Evolutionary conservation across 2,113 vertebrate genomes (phyloP), one percentile per base, ranked within the genome.

Genomic region (Petroica traversi): DNA sequence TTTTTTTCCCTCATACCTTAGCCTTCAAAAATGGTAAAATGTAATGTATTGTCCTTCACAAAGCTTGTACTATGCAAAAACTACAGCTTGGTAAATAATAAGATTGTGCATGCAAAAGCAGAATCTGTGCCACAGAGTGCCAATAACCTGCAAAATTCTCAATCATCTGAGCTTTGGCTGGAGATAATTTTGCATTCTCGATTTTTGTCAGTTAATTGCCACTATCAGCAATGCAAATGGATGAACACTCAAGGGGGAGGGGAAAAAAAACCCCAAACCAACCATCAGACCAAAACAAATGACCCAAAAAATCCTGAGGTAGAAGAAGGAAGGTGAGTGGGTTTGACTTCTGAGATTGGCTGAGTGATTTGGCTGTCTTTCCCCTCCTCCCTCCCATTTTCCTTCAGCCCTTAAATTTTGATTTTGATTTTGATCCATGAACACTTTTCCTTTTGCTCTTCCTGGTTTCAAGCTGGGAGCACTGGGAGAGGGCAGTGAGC

Each of bases 311-410:
- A 49, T 40, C 2, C 4, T 45, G 13, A 5, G 3, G 9, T 26
- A 26, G 41, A 68, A 28, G 38, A 75, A 68, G 46, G 41, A 66
- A 40, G 3, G 7, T 14, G 12, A 22, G 17, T 11, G 9, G 4
- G 10, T 19, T 71, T 67, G 46, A 8, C 19, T 67, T 84, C 33
- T 9, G 15, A 29, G 38, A 26, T 1, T 55, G 17, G 8, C 48
- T 55, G 22, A 20, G 2, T 59, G 17, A 28, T 29, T 77, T 77
- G 14, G 6, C 14, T 66, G 7, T 20, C 26, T 58, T 55, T 8
- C 6, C 3, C 7, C 4, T 29, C 34, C 15, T 17, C 3, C 29
- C 4, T 6, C 6, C 11, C 2, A 51, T 14, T 72, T 62, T 26
- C 36, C 19, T 90, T 67, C 14, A 24, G 14, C 51, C 48, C 43